Percentiles rank a stretch among this genome's conserved stretches.
Conservation (phyloP, 1,140 invertebrate species). For the Eumeta japonica region DNA sequence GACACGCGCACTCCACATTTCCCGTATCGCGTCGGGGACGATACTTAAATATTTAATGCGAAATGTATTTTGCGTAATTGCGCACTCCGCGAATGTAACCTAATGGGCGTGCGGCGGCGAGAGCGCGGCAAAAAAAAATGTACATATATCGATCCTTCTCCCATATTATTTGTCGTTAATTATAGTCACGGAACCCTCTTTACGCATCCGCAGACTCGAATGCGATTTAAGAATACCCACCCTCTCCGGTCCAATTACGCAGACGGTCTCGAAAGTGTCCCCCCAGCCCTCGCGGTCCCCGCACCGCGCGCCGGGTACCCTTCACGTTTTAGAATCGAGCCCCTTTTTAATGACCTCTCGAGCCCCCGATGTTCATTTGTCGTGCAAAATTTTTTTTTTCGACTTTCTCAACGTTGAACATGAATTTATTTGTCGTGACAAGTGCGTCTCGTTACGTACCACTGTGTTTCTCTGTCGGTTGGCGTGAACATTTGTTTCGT, state of each 20-base stretch:
- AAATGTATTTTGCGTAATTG: constrained; percentile 38
- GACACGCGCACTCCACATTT: constrained; percentile 44
- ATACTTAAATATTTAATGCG: too few species aligned
- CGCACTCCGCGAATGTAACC: constrained; percentile 32
- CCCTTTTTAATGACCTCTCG: constrained; percentile 55
- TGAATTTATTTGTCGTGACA: constrained; percentile 16
- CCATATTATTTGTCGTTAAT: constrained; percentile 58
- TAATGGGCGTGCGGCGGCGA: constrained; percentile 39
- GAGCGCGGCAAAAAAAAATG: constrained; percentile 22
- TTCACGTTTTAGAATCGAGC: constrained; percentile 50
- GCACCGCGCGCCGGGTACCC: too few species aligned
- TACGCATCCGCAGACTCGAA: constrained; percentile 49
- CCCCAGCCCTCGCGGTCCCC: constrained; percentile 20
- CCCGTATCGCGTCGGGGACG: too few species aligned
- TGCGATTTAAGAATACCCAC: constrained; percentile 49
- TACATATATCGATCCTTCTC: constrained; percentile 48
- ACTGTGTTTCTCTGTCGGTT: too few species aligned
- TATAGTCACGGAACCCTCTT: constrained; percentile 45
- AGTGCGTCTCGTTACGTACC: too few species aligned
- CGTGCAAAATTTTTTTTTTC: constrained; percentile 47
- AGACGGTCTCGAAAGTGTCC: constrained; percentile 45
- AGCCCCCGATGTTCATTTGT: constrained; percentile 54
- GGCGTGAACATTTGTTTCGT: too few species aligned
- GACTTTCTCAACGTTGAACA: constrained; percentile 46
- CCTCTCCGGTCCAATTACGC: constrained; percentile 50